phyloP scores from a whole-genome alignment of 2,797 vertebrate genomes.

The Acomys russatus region DNA sequence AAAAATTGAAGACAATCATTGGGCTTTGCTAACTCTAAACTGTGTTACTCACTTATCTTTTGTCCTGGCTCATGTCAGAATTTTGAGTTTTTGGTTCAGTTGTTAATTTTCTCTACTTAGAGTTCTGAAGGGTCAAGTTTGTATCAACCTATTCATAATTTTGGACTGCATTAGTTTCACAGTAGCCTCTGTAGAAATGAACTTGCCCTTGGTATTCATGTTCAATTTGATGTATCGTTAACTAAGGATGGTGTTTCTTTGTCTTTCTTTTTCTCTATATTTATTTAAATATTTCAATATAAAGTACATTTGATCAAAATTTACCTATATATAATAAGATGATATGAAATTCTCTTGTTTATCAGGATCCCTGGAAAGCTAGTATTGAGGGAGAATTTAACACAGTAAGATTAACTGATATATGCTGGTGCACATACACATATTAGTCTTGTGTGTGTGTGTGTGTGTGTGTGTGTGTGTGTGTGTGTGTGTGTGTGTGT shows the following conservation, averaged over 20 bases:
- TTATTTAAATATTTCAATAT: slow-evolving; percentile 27
- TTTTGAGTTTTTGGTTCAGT: slow-evolving; percentile 43
- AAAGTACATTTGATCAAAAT: not conserved
- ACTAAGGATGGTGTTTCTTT: not conserved
- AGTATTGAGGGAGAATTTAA: slow-evolving; percentile 37
- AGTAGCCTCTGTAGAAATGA: slow-evolving; percentile 28
- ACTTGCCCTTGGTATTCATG: slow-evolving; percentile 20
- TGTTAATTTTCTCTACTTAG: slow-evolving; percentile 17
- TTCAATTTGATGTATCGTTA: not conserved
- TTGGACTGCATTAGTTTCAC: not conserved
- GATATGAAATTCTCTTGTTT: not conserved
- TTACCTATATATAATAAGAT: slow-evolving; percentile 19
- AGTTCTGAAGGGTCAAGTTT: not conserved
- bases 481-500: not conserved
- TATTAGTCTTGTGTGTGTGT: not conserved
- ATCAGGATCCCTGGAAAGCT: slow-evolving; percentile 18
- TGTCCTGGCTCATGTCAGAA: not conserved
- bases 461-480: no score
- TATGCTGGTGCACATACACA: not conserved
- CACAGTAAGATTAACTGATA: not conserved
- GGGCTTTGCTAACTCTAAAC: not conserved
- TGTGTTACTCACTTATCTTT: slow-evolving; percentile 11
- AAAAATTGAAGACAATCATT: not conserved
- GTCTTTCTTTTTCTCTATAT: not conserved
- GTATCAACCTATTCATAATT: slow-evolving; percentile 29